phyloP scores from a whole-genome alignment of 1,140 invertebrate species.

The Melipona quadrifasciata region DNA sequence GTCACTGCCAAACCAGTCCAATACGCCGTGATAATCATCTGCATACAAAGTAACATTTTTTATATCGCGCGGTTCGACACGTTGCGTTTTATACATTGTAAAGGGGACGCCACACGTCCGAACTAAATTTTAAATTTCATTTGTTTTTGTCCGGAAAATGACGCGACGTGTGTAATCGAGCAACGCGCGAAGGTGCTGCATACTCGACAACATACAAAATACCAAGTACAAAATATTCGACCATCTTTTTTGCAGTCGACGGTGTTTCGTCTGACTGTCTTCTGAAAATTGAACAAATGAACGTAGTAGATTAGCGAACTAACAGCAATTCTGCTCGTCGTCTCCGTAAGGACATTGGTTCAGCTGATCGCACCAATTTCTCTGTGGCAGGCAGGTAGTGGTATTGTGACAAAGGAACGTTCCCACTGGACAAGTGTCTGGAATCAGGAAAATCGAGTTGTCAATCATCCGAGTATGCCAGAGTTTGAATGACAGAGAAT shows the following conservation, averaged over 20 bases:
- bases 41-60: slow-evolving; percentile 34
- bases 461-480: background rate
- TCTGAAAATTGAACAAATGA: background rate
- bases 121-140: slow-evolving; percentile 37
- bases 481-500: background rate
- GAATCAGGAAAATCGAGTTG: slow-evolving; percentile 29
- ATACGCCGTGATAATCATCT: slow-evolving; percentile 68
- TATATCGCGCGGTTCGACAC: background rate
- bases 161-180: background rate
- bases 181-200: background rate
- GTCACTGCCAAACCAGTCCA: slow-evolving; percentile 57
- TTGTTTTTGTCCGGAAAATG: background rate
- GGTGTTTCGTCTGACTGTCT: background rate
- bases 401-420: slow-evolving; percentile 87
- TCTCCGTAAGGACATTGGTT: slow-evolving; percentile 86
- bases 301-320: slow-evolving; percentile 35
- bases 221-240: background rate
- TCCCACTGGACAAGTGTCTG: slow-evolving; percentile 83
- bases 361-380: slow-evolving; percentile 85
- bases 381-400: slow-evolving; percentile 86
- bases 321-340: slow-evolving; percentile 83
- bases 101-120: background rate
- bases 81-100: background rate
- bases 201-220: background rate
- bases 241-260: background rate